Conservation (phyloP, 2,888 invertebrate genomes). For the Conops quadrifasciatus region DNA sequence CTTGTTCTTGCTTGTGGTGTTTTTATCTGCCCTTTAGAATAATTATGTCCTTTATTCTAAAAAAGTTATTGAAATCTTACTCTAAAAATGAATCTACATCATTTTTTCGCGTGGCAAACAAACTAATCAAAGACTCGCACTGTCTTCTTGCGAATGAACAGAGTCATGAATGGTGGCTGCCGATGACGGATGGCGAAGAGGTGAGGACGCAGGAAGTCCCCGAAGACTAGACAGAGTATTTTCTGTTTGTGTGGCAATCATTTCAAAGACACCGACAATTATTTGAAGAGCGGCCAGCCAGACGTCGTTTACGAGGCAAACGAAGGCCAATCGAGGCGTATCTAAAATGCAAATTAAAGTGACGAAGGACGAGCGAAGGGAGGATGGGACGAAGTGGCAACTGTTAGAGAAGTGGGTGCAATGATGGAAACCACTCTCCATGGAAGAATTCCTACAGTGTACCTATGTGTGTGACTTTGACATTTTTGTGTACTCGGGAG, state of each 20-base stretch:
- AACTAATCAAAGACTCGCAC: conserved; percentile 7
- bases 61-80: conserved; percentile 38
- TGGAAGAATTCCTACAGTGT: no score
- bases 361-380: no score
- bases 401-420: no score
- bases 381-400: no score
- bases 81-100: conserved; percentile 38
- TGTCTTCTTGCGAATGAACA: no score
- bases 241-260: conserved; percentile 4
- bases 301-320: conserved; percentile 2
- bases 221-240: background rate
- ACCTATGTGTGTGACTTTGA: no score
- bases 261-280: conserved; percentile 4
- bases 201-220: background rate
- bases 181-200: background rate
- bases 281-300: conserved; percentile 13
- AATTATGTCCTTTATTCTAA: no score
- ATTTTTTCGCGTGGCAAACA: conserved; percentile 19
- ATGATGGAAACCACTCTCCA: no score
- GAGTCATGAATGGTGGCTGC: no score
- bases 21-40: no score
- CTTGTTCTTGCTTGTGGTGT: no score
- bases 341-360: conserved; percentile 6
- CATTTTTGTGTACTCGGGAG: no score
- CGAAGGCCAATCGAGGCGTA: conserved; percentile 8